phyloP scores from a whole-genome alignment of 53 echinoderm and acorn worm species.

The Apostichopus leukothele region DNA sequence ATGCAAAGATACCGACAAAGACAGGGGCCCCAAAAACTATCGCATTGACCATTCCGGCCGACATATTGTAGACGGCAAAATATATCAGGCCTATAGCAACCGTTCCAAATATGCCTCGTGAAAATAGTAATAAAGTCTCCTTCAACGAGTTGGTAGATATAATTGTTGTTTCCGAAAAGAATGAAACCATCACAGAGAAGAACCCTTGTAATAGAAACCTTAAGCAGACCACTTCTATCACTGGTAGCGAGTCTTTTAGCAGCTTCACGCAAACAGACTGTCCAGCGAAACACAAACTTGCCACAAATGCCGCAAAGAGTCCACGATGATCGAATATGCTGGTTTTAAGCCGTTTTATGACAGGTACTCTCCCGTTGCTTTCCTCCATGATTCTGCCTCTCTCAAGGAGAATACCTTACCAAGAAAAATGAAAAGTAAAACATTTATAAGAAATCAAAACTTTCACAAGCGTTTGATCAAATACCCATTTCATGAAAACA shows the following conservation, averaged over 20 bases:
- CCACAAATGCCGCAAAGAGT: conserved; percentile 1
- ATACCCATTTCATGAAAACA: no score
- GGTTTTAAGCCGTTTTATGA: neutral
- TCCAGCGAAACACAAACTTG: conserved; percentile 11
- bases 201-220: conserved; percentile 30
- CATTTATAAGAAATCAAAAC: no score
- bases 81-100: conserved; percentile 32
- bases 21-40: conserved; percentile 39
- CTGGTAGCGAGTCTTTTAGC: conserved; percentile 15
- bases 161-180: neutral
- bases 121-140: neutral
- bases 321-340: conserved; percentile 11
- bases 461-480: no score
- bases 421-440: no score
- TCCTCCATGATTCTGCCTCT: no score
- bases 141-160: neutral
- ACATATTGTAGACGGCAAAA: conserved; percentile 34
- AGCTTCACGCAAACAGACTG: conserved; percentile 17
- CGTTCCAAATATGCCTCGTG: conserved; percentile 6
- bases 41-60: conserved; percentile 20
- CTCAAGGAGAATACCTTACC: no score
- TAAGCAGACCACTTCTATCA: conserved; percentile 17
- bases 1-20: conserved; percentile 37
- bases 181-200: conserved; percentile 3
- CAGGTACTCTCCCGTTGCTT: no score